Base-by-base conservation (phyloP, 2,888 invertebrate species). In the Coleophora flavipennella region DNA sequence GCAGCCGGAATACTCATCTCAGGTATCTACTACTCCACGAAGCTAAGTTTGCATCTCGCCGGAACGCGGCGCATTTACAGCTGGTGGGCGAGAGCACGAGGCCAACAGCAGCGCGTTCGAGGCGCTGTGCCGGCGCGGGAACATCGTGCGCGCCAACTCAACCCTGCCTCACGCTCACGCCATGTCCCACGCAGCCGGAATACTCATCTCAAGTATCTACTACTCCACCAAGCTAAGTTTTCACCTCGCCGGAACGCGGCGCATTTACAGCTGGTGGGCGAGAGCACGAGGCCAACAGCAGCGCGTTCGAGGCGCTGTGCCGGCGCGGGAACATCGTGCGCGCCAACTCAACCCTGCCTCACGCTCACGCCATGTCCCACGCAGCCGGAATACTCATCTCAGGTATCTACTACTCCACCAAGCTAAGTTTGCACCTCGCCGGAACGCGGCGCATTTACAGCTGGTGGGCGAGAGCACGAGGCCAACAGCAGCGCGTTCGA, bases 1-100 rank as follows among this genome's bases (percentile, higher is more conserved):
- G 78, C 85, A 41, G 87, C 87, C 4, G 87, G 87, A 11, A 78
- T 87, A 49, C 79, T 87, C 35, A 87, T 87, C 45, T 84, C 87
- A 14, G 86, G 85, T 76, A 47, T n/a, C n/a, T n/a, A n/a, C n/a
- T n/a, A n/a, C n/a, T n/a, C n/a, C n/a, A n/a, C n/a, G n/a, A n/a
- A n/a, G n/a, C n/a, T n/a, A n/a, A n/a, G n/a, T n/a, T n/a, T n/a
- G n/a, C n/a, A n/a, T 25, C 1, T 39, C 2, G 14, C 13, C 37
- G 55, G n/a, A n/a, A n/a, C n/a, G n/a, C n/a, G n/a, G n/a, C n/a
- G n/a, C n/a, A n/a, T n/a, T n/a, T n/a, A n/a, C n/a, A n/a, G 60
- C 44, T 32, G 52, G 57, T 41, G 58, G 59, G 0, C 66, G 69
- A 2, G 64, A 67, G 33, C 51, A 57, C 3, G 66, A 66, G 27